Evolutionary conservation across 2,888 invertebrate genomes (phyloP).

Genomic region (Chloroclystis v-ata): DNA sequence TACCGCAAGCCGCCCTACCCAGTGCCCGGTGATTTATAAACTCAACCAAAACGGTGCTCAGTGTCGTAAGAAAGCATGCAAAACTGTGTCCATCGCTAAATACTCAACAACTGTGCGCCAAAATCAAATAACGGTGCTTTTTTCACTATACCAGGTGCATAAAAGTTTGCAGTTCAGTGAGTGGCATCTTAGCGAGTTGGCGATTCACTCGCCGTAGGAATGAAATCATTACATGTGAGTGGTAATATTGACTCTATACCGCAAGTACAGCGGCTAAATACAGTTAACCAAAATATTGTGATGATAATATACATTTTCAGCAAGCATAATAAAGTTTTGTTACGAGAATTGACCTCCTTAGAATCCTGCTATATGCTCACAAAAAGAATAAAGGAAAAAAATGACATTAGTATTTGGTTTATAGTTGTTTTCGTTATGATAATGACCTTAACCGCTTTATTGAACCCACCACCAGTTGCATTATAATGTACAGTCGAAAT

Average conservation of each 20-base stretch:
- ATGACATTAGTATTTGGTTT: constrained; percentile 66
- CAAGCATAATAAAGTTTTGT: constrained; percentile 73
- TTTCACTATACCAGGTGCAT: constrained; percentile 76
- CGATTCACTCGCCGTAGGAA: constrained; percentile 54
- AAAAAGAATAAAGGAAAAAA: constrained; percentile 70
- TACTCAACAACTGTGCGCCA: constrained; percentile 79
- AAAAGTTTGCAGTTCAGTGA: constrained; percentile 78
- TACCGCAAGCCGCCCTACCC: constrained; percentile 63
- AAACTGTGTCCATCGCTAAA: constrained; percentile 77
- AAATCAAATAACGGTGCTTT: constrained; percentile 78
- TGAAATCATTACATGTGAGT: constrained; percentile 84
- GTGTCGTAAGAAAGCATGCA: constrained; percentile 78
- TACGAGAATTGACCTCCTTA: constrained; percentile 75
- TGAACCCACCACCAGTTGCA: constrained; percentile 51
- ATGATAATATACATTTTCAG: constrained; percentile 59
- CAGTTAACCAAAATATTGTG: constrained; percentile 58
- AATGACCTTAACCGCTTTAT: constrained; percentile 38
- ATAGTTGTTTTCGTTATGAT: constrained; percentile 40
- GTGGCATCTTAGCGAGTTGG: constrained; percentile 69
- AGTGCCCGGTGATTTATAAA: constrained; percentile 76
- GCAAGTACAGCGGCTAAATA: constrained; percentile 49
- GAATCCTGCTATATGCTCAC: constrained; percentile 78
- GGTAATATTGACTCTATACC: constrained; percentile 61
- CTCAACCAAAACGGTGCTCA: constrained; percentile 72
- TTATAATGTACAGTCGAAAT: constrained; percentile 31